These are phyloP conservation scores for Menidia beryllina DNA, from an alignment of 2,113 vertebrate species.

Conservation along the genomic window DNA sequence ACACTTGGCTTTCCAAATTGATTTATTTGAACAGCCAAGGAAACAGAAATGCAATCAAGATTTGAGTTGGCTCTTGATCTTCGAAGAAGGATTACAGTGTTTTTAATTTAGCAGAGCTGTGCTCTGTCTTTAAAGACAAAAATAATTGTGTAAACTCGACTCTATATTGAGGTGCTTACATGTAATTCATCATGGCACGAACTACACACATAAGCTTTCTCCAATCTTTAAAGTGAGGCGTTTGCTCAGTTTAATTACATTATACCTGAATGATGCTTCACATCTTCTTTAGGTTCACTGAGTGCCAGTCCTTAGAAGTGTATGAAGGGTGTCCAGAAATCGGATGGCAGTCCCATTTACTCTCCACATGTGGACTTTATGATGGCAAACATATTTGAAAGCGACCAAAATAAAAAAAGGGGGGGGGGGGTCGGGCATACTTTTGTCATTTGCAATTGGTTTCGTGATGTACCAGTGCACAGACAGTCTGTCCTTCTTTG, in stretches of 20 bases:
- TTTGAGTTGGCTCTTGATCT: constrained; percentile 18
- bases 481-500: not conserved
- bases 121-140: not conserved
- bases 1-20: constrained; percentile 63
- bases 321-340: not conserved
- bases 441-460: constrained; percentile 5
- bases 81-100: constrained; percentile 33
- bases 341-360: not conserved
- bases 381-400: not conserved
- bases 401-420: too few relatives aligned
- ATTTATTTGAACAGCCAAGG: constrained; percentile 61
- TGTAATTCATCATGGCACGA: not conserved
- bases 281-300: constrained; percentile 2
- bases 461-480: not conserved
- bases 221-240: not conserved
- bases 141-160: not conserved
- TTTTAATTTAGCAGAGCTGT: constrained; percentile 7
- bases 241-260: constrained; percentile 1
- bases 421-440: too few relatives aligned
- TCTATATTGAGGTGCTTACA: not conserved
- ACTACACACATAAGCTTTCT: not conserved
- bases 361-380: not conserved
- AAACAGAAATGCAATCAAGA: constrained; percentile 42
- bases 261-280: not conserved
- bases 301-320: not conserved